Base-by-base conservation (phyloP, 2,113 vertebrate species). In the Catharus minimus region DNA sequence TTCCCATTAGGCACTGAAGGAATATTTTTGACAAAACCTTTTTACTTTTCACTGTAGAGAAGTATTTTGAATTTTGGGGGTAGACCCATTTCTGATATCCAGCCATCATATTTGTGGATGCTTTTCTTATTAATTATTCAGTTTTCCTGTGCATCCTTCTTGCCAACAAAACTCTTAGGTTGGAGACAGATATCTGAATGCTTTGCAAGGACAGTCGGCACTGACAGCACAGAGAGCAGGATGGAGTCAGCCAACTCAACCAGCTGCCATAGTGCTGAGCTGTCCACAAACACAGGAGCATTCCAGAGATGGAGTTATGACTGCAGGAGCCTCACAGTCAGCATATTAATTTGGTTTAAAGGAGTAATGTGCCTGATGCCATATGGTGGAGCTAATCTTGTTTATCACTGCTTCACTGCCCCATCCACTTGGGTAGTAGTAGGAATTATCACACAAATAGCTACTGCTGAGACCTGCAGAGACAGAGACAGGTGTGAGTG, bases 131-230 rank as follows among this genome's bases (percentile, higher is more conserved):
- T 47, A 92, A 93, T 94, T 91, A 91, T 95, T 95, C 38, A 94
- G 23, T 65, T 82, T 87, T 87, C 62, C n/a, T 85, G 18, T 50
- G 16, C 28, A 68, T 87, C 15, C 30, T 39, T 87, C 78, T 91
- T 91, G 95, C 81, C 95, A 94, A 65, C 56, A 91, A 89, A 93
- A 85, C 71, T 91, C 55, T 95, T 85, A 89, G 32, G 8, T 15
- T 92, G 87, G 84, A 96, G 78, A 82, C 62, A 73, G 62, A 57
- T 65, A 90, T 65, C 77, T 75, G 89, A 92, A 93, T 0, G 0
- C 22, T 87, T 84, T 89, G 32, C 50, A 73, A 75, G 78, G 67
- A 72, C 41, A 57, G 50, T 79, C 69, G 91, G 71, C 49, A 46
- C 16, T 43, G 57, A 65, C 46, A 87, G 67, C 4, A 10, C 5